A percentile compares a stretch with the other conserved stretches of the same genome.
These are phyloP conservation scores for Caradrina clavipalpis DNA, from an alignment of 2,888 invertebrate genomes.

Conservation along the genomic window DNA sequence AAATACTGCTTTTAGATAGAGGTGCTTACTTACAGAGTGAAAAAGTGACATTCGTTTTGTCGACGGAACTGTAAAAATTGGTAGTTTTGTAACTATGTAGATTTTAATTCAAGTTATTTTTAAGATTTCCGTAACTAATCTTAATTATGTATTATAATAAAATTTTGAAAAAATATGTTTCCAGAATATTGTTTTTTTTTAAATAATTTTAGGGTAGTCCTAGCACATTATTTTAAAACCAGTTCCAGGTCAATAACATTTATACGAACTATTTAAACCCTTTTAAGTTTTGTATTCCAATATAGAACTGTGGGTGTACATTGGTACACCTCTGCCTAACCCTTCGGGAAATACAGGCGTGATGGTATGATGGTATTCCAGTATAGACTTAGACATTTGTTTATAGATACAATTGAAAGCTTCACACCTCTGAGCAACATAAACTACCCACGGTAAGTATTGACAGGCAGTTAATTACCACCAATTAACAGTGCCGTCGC, in stretches of 20 bases:
- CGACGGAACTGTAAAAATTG: not conserved
- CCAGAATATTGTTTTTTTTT: no score
- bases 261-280: not conserved
- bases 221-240: not conserved
- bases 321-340: no score
- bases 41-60: not conserved
- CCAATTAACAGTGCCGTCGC: slow-evolving; percentile 74
- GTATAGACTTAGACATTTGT: no score
- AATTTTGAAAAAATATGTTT: not conserved
- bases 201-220: no score
- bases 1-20: slow-evolving; percentile 36
- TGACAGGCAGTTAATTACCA: slow-evolving; percentile 74
- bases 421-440: not conserved
- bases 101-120: not conserved
- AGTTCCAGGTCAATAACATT: no score
- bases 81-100: not conserved
- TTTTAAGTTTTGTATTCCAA: not conserved
- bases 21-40: slow-evolving; percentile 17
- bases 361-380: no score
- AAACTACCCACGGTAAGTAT: slow-evolving; percentile 38
- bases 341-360: no score
- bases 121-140: not conserved
- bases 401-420: not conserved
- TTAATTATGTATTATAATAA: no score
- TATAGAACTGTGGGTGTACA: no score